phyloP scores from a whole-genome alignment of 2,113 vertebrate species.

The Acrocephalus arundinaceus region DNA sequence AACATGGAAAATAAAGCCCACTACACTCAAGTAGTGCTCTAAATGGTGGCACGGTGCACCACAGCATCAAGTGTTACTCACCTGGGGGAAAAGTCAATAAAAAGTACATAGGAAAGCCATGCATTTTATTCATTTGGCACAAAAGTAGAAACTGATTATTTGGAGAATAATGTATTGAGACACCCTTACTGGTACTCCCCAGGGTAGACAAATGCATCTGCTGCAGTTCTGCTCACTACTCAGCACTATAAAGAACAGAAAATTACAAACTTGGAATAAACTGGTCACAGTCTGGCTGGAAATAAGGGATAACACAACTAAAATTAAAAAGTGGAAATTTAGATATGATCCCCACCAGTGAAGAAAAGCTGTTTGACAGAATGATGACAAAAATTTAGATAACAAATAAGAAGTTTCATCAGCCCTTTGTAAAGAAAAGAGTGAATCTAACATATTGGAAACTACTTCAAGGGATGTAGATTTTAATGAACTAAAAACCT shows the following conservation, averaged over 20 bases:
- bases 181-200: neutral
- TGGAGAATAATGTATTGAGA: neutral
- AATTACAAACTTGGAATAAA: neutral
- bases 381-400: neutral
- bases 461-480: neutral
- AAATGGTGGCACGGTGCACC: neutral
- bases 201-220: neutral
- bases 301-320: neutral
- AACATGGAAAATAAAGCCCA: neutral
- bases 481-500: neutral
- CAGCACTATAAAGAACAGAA: neutral
- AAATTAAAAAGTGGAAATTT: neutral
- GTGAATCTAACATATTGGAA: neutral
- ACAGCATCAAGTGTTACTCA: neutral
- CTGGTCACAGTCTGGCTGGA: neutral
- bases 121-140: neutral
- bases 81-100: neutral
- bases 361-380: neutral
- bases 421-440: neutral
- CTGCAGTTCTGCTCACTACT: neutral
- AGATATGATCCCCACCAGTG: neutral
- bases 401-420: neutral
- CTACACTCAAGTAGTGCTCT: neutral
- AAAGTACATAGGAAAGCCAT: neutral
- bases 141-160: neutral